Conservation (phyloP, 2,888 invertebrate species). For the Malthinus seriepunctatus region DNA sequence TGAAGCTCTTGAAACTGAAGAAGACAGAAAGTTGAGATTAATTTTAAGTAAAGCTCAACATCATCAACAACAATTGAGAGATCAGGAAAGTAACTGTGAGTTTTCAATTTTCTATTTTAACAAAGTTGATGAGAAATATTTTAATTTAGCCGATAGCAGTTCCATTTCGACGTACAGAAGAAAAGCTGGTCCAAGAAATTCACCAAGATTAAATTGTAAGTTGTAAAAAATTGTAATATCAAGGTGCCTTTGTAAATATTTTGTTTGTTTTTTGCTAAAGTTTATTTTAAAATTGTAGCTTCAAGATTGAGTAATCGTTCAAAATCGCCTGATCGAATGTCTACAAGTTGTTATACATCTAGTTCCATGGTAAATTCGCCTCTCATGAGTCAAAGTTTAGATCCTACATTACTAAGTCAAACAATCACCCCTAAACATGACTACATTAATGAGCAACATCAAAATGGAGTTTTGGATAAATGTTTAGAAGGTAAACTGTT, state of each 20-base stretch:
- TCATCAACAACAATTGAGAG: conserved; percentile 82
- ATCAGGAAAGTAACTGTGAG: conserved; percentile 60
- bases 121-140: background rate
- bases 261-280: too few relatives aligned
- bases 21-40: conserved; percentile 82
- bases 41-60: conserved; percentile 90
- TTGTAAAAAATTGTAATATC: conserved; percentile 9
- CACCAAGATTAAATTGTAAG: conserved; percentile 56
- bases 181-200: conserved; percentile 55
- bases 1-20: conserved; percentile 79
- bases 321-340: conserved; percentile 74
- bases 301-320: conserved; percentile 53
- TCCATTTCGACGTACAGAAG: conserved; percentile 56
- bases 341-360: conserved; percentile 68
- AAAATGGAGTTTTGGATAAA: conserved; percentile 41
- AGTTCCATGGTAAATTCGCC: conserved; percentile 43
- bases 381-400: conserved; percentile 67
- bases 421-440: conserved; percentile 48
- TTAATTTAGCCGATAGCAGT: conserved; percentile 37
- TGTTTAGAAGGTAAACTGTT: conserved; percentile 41
- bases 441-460: conserved; percentile 35
- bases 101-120: background rate
- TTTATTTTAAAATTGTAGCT: conserved; percentile 42
- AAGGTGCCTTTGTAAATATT: too few relatives aligned
- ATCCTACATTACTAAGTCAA: conserved; percentile 60